phyloP scores from a whole-genome alignment of 2,113 vertebrate genomes.

The Hemiscyllium ocellatum region DNA sequence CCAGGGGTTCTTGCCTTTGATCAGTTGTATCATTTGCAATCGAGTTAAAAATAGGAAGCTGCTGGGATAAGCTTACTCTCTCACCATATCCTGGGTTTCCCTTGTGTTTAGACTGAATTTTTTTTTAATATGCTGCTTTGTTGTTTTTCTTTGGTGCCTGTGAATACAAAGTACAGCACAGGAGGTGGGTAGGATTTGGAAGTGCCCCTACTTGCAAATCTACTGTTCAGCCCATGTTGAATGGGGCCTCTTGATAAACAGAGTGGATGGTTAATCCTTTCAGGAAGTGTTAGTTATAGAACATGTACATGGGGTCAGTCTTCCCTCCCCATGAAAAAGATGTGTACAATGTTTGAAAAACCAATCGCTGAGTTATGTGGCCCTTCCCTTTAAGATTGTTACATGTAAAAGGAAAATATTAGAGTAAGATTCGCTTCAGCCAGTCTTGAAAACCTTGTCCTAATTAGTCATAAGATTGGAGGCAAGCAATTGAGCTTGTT shows the following conservation, averaged over 20 bases:
- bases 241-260: neutral
- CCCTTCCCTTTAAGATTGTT: neutral
- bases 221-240: neutral
- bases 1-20: slow-evolving; percentile 68
- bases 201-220: slow-evolving; percentile 38
- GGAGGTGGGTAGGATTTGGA: slow-evolving; percentile 50
- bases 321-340: neutral
- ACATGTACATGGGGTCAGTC: neutral
- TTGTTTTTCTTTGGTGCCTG: slow-evolving; percentile 53
- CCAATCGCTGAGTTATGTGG: neutral
- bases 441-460: neutral
- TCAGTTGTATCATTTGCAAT: slow-evolving; percentile 75
- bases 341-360: neutral
- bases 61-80: slow-evolving; percentile 71
- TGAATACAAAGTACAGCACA: slow-evolving; percentile 51
- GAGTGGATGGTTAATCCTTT: slow-evolving; percentile 18
- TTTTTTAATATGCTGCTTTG: slow-evolving; percentile 49
- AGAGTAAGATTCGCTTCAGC: neutral
- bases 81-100: slow-evolving; percentile 58
- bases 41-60: slow-evolving; percentile 69
- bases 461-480: neutral
- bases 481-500: neutral
- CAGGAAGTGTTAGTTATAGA: slow-evolving; percentile 11
- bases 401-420: neutral
- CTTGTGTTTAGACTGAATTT: slow-evolving; percentile 49